These are phyloP conservation scores for Scaptomyza pallida DNA, from an alignment of 1,140 invertebrate species.

Conservation along the genomic window DNA sequence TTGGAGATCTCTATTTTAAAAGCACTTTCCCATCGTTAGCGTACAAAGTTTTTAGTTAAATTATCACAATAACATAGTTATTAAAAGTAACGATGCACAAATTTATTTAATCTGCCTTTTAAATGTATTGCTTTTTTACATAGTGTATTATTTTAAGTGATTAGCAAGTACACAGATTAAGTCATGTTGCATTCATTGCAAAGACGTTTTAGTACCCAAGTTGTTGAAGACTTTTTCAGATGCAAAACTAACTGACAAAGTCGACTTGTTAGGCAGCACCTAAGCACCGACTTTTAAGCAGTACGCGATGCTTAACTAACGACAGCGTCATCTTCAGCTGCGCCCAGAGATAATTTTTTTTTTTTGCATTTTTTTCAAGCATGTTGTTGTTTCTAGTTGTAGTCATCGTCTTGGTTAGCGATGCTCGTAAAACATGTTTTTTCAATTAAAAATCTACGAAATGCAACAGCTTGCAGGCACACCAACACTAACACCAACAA, in stretches of 20 bases:
- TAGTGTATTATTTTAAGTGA: slow-evolving; percentile 29
- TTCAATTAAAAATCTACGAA: slow-evolving; percentile 82
- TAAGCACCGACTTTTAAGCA: slow-evolving; percentile 42
- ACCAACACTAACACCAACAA: slow-evolving; percentile 26
- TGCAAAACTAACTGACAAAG: slow-evolving; percentile 29
- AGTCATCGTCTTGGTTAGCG: slow-evolving; percentile 73
- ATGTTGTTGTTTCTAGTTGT: slow-evolving; percentile 39
- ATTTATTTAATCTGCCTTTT: slow-evolving; percentile 1
- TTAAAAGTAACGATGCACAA: no score
- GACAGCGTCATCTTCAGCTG: slow-evolving; percentile 67
- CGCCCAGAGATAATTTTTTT: slow-evolving; percentile 47
- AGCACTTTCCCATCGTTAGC: no score
- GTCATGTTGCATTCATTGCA: slow-evolving; percentile 33
- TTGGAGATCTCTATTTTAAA: no score
- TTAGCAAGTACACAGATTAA: slow-evolving; percentile 30
- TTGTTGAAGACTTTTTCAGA: slow-evolving; percentile 23
- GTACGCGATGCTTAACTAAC: slow-evolving; percentile 72
- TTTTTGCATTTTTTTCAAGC: slow-evolving; percentile 32
- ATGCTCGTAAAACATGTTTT: slow-evolving; percentile 82
- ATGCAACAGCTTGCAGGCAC: slow-evolving; percentile 64
- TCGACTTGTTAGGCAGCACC: slow-evolving; percentile 29
- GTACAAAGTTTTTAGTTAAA: no score
- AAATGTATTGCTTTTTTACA: slow-evolving; percentile 12
- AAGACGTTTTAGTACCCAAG: slow-evolving; percentile 21
- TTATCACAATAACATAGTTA: not conserved